Conservation (phyloP, 2,113 vertebrate species). For the Chunga burmeisteri region DNA sequence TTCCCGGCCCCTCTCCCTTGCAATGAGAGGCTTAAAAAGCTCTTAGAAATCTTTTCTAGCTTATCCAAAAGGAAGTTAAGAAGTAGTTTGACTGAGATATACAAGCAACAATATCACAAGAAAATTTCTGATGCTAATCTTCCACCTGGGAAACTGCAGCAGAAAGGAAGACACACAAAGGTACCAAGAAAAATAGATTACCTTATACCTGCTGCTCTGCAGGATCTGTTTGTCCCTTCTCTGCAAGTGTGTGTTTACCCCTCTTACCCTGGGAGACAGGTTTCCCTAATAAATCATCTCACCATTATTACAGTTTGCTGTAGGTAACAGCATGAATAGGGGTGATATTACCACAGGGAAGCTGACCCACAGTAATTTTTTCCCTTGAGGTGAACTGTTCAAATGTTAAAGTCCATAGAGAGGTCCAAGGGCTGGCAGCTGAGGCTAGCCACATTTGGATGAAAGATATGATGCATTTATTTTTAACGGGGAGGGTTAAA, state of each 20-base stretch:
- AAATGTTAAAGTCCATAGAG: not conserved
- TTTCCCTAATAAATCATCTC: not conserved
- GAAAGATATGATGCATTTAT: constrained; percentile 26
- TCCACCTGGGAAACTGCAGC: not conserved
- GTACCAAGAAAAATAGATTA: not conserved
- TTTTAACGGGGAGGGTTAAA: constrained; percentile 28
- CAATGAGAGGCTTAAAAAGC: not conserved
- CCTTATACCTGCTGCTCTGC: not conserved
- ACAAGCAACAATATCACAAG: not conserved
- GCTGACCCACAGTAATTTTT: not conserved
- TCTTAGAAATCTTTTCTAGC: not conserved
- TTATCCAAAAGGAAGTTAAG: not conserved
- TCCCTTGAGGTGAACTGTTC: not conserved
- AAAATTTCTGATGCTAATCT: not conserved
- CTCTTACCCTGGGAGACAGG: not conserved
- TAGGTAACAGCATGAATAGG: not conserved
- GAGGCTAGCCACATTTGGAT: not conserved
- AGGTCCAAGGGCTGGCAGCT: not conserved
- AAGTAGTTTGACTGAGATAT: not conserved
- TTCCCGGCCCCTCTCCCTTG: not conserved
- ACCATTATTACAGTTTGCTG: not conserved
- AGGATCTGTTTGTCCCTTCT: not conserved
- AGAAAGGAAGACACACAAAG: not conserved
- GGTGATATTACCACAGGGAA: not conserved
- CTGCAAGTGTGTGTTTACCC: not conserved